Percentiles rank a stretch among this genome's conserved stretches.
These are phyloP conservation scores for Ctenopoma multispine DNA, from an alignment of 2,797 vertebrate species.

Conservation along the genomic window DNA sequence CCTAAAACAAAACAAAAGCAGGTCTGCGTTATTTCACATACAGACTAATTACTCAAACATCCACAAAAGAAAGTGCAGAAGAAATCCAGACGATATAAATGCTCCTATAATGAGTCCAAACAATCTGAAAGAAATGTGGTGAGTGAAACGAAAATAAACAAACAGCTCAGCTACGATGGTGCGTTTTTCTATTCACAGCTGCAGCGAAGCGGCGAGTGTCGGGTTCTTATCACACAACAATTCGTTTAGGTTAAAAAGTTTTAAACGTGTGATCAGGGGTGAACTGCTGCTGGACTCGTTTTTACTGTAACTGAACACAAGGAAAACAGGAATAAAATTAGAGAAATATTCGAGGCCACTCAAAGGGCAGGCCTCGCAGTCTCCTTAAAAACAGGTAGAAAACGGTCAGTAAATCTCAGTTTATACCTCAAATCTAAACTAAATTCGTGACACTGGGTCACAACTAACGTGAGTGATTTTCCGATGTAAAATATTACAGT, in stretches of 20 bases:
- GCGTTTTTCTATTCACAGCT: conserved; percentile 31
- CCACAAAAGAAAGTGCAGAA: not conserved
- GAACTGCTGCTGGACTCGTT: conserved; percentile 5
- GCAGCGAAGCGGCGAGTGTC: conserved; percentile 22
- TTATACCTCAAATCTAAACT: not conserved
- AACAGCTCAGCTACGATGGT: conserved; percentile 23
- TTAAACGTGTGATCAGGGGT: not conserved
- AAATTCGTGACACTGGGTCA: not conserved
- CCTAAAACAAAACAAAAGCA: not conserved
- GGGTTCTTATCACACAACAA: conserved; percentile 1
- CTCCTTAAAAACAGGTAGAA: not conserved
- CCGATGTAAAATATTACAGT: not conserved
- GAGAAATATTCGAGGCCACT: conserved; percentile 26
- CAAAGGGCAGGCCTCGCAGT: conserved; percentile 24
- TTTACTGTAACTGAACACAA: conserved; percentile 2
- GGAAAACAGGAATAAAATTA: not conserved
- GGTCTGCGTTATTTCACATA: not conserved
- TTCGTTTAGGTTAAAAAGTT: not conserved
- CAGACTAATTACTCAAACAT: not conserved
- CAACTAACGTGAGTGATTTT: not conserved
- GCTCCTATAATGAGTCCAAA: conserved; percentile 7
- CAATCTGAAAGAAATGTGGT: conserved; percentile 11
- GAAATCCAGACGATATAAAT: conserved; percentile 20
- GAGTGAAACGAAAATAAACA: conserved; percentile 44
- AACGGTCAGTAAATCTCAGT: not conserved